These are phyloP conservation scores for Ptychadena robeensis DNA, from an alignment of 2,797 vertebrate genomes.

Conservation along the genomic window DNA sequence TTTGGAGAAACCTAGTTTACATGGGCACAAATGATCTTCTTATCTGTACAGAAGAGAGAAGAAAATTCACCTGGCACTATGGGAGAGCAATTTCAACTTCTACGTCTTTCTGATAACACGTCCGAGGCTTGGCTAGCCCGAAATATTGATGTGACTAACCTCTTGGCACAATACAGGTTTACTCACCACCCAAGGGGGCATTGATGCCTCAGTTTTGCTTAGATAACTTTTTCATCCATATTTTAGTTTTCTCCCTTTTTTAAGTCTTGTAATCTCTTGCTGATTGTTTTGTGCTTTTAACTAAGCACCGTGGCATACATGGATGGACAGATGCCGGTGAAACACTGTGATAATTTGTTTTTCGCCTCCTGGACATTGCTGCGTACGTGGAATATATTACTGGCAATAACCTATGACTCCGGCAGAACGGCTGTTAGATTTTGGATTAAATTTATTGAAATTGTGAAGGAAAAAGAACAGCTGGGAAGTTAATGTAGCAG, in stretches of 20 bases:
- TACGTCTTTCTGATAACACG: slow-evolving; percentile 69
- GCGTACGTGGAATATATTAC: slow-evolving; percentile 75
- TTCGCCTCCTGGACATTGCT: slow-evolving; percentile 71
- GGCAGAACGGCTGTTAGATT: slow-evolving; percentile 72
- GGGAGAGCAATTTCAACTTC: slow-evolving; percentile 75
- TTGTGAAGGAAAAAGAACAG: slow-evolving; percentile 70
- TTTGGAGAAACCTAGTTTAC: slow-evolving; percentile 66
- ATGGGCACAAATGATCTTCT: slow-evolving; percentile 75
- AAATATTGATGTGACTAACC: slow-evolving; percentile 76
- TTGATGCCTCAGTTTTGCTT: slow-evolving; percentile 67
- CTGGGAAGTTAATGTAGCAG: slow-evolving; percentile 74
- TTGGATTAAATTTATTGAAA: slow-evolving; percentile 78
- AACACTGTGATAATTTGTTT: slow-evolving; percentile 70
- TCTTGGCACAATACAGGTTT: slow-evolving; percentile 68
- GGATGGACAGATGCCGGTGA: slow-evolving; percentile 74
- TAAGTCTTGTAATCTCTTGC: slow-evolving; percentile 46
- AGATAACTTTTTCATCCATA: slow-evolving; percentile 30
- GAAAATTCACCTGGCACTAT: slow-evolving; percentile 74
- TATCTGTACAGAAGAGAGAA: slow-evolving; percentile 79
- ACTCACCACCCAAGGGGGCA: slow-evolving; percentile 73
- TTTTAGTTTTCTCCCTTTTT: slow-evolving; percentile 28
- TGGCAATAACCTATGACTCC: slow-evolving; percentile 74
- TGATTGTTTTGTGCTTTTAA: slow-evolving; percentile 39
- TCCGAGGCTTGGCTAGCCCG: slow-evolving; percentile 72
- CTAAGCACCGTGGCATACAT: slow-evolving; percentile 70